phyloP scores from a whole-genome alignment of 2,113 vertebrate genomes.

The Ammodramus savannarum region DNA sequence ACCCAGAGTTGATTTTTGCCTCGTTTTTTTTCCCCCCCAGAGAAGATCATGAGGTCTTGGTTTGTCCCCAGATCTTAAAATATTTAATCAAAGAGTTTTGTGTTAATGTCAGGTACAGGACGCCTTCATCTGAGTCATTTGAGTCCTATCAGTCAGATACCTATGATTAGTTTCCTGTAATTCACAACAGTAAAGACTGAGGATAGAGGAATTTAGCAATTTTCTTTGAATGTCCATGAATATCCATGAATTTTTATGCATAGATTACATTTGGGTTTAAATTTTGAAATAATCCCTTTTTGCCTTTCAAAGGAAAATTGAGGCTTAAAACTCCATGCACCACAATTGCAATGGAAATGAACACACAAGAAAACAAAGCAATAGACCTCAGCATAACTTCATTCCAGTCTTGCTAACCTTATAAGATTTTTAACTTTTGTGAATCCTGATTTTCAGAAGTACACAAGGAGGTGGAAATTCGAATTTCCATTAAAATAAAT shows the following conservation, averaged over 20 bases:
- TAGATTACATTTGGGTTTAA: not conserved
- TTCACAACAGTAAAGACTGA: not conserved
- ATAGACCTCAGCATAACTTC: not conserved
- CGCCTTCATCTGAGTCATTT: not conserved
- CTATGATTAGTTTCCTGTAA: not conserved
- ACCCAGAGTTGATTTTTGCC: fast-evolving
- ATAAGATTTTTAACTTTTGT: not conserved
- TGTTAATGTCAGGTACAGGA: not conserved
- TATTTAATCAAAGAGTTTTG: not conserved
- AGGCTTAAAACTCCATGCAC: not conserved
- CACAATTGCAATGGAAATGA: not conserved
- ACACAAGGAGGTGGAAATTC: not conserved
- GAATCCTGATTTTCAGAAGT: not conserved
- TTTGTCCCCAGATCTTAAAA: not conserved
- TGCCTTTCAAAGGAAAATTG: not conserved
- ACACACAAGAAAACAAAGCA: not conserved
- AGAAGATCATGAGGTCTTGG: not conserved
- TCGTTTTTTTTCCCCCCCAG: not conserved
- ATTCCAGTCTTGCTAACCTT: not conserved
- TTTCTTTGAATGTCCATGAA: not conserved
- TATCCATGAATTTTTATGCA: not conserved
- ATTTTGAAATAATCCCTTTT: not conserved
- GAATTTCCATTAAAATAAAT: not conserved
- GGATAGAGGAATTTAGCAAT: not conserved
- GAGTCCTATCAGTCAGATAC: not conserved